A percentile compares a stretch with the other conserved stretches of the same genome.
phyloP scores from a whole-genome alignment of 37 sponge, comb jelly and placozoan genomes.

The Beroe forskalii region DNA sequence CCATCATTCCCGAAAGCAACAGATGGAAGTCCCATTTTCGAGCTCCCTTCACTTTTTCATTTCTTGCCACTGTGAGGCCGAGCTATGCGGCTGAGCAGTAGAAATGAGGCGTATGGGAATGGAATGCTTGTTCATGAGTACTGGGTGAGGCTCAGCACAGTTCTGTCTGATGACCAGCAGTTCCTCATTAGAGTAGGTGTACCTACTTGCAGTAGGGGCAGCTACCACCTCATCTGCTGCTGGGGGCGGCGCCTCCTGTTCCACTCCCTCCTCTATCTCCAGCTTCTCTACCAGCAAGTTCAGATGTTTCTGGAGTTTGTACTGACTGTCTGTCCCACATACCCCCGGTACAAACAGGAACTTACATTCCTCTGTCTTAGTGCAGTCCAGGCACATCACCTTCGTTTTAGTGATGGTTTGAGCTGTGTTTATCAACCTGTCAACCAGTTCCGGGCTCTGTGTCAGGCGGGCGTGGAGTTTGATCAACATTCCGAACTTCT shows the following conservation, averaged over 20 bases:
- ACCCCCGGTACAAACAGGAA: constrained; percentile 17
- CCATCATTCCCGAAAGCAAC: no score
- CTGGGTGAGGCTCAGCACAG: background rate
- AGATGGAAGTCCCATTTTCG: no score
- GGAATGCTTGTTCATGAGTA: background rate
- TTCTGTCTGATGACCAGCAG: background rate
- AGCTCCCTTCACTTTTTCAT: no score
- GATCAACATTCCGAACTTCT: constrained; percentile 27
- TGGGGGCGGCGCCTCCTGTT: background rate
- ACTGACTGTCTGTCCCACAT: background rate
- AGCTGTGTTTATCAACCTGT: background rate
- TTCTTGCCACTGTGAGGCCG: no score
- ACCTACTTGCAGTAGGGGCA: background rate
- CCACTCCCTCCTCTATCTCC: background rate
- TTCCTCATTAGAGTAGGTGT: background rate
- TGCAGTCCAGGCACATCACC: constrained; percentile 2
- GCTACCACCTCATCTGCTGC: background rate
- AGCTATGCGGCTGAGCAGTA: no score
- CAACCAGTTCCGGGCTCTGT: background rate
- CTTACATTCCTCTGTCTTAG: background rate
- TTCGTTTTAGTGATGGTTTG: background rate
- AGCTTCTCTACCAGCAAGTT: constrained; percentile 28
- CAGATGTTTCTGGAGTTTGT: constrained; percentile 53
- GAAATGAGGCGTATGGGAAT: background rate
- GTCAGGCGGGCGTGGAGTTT: constrained; percentile 24